Percentiles rank a stretch among this genome's conserved stretches.
Conservation (phyloP, 1,140 invertebrate genomes). For the Drosophila navojoa region DNA sequence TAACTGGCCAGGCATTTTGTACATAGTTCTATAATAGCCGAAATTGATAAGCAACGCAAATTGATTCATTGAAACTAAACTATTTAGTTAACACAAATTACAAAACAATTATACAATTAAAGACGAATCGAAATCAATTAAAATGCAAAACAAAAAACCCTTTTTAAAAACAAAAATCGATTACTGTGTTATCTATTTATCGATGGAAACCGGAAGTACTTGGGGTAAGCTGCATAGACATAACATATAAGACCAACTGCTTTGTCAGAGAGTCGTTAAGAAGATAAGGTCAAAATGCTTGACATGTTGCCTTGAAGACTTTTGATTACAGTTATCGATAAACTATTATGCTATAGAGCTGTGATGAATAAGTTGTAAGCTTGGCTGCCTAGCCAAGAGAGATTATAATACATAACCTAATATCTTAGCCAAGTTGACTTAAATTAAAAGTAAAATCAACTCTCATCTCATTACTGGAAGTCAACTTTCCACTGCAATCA, state of each 20-base stretch:
- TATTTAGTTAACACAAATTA: constrained; percentile 82
- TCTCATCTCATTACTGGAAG: too few relatives aligned
- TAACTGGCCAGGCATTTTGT: constrained; percentile 71
- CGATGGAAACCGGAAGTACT: not conserved
- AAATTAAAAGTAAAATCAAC: too few relatives aligned
- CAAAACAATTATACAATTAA: constrained; percentile 71
- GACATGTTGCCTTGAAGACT: not conserved
- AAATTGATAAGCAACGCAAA: constrained; percentile 66
- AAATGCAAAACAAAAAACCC: constrained; percentile 61
- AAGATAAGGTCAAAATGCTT: too few relatives aligned
- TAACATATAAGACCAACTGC: too few relatives aligned
- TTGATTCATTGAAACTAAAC: constrained; percentile 53
- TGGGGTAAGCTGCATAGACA: too few relatives aligned
- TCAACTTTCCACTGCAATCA: not conserved
- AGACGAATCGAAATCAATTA: constrained; percentile 79
- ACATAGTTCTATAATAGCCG: constrained; percentile 69
- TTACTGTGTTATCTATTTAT: constrained; percentile 22
- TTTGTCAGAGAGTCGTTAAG: too few relatives aligned
- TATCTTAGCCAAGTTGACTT: too few relatives aligned
- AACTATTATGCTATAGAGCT: too few relatives aligned
- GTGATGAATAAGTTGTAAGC: not conserved
- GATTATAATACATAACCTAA: too few relatives aligned
- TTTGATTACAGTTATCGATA: not conserved
- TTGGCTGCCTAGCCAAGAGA: too few relatives aligned
- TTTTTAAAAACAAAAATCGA: constrained; percentile 64